Evolutionary conservation across 2,888 invertebrate genomes (phyloP).

Genomic region (Coenonympha arcania): DNA sequence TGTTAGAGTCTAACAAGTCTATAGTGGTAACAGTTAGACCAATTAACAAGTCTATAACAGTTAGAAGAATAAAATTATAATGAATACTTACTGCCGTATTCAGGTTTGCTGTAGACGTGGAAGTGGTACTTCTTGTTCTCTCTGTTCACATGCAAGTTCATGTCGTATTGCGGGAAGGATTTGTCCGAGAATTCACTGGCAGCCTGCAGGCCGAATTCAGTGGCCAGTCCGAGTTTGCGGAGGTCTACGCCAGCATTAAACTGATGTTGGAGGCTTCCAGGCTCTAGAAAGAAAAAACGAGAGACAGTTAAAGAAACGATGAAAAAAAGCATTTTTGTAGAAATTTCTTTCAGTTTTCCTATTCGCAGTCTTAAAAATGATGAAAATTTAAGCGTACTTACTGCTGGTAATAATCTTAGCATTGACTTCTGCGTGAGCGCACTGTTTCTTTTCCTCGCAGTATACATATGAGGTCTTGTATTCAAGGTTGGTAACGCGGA

Average conservation of each 20-base stretch:
- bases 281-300: constrained; percentile 51
- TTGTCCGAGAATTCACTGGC: constrained; percentile 76
- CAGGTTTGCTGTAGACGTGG: constrained; percentile 77
- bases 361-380: background rate
- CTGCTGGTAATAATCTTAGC: constrained; percentile 69
- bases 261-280: constrained; percentile 74
- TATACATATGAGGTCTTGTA: constrained; percentile 80
- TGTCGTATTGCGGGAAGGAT: constrained; percentile 76
- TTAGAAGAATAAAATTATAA: too few species aligned
- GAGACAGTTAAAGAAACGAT: too few species aligned
- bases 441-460: constrained; percentile 86
- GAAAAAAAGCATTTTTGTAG: too few species aligned
- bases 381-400: constrained; percentile 35
- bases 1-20: too few species aligned
- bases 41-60: too few species aligned
- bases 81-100: constrained; percentile 72
- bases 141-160: constrained; percentile 82
- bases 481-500: constrained; percentile 81
- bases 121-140: constrained; percentile 82
- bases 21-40: too few species aligned
- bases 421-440: constrained; percentile 81
- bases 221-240: constrained; percentile 81
- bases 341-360: background rate
- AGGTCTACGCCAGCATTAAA: constrained; percentile 80
- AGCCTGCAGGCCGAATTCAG: constrained; percentile 82